Evolutionary conservation across 2,888 invertebrate genomes (phyloP).

Genomic region (Apamea epomidion): DNA sequence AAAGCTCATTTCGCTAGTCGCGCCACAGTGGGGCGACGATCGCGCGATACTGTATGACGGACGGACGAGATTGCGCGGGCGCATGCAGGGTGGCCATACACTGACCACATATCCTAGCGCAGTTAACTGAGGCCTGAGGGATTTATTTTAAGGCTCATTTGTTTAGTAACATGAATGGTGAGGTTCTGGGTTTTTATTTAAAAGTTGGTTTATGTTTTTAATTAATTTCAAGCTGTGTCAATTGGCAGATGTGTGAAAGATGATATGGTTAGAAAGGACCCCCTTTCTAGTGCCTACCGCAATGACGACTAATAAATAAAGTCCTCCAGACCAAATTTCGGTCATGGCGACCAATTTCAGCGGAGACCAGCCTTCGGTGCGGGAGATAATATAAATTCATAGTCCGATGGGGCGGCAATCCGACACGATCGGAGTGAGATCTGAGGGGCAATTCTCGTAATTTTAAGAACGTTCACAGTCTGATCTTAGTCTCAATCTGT

Average conservation of each 20-base stretch:
- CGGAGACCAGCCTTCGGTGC: no score
- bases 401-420: no score
- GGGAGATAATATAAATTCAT: no score
- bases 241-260: neutral
- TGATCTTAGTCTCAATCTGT: no score
- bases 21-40: slow-evolving; percentile 78
- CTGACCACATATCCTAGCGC: slow-evolving; percentile 34
- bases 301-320: neutral
- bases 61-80: slow-evolving; percentile 78
- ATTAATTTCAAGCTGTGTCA: neutral
- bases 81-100: slow-evolving; percentile 74
- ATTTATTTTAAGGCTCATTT: slow-evolving; percentile 37
- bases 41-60: slow-evolving; percentile 84
- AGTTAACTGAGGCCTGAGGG: slow-evolving; percentile 9
- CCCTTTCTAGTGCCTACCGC: neutral
- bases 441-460: no score
- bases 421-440: no score
- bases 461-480: no score
- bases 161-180: neutral
- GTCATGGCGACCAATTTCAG: no score
- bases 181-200: neutral
- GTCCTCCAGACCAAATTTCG: no score
- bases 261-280: neutral
- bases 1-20: slow-evolving; percentile 64
- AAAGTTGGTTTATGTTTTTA: neutral